Evolutionary conservation across 2,797 vertebrate species (phyloP).

Genomic region (Bradypodion ventrale): DNA sequence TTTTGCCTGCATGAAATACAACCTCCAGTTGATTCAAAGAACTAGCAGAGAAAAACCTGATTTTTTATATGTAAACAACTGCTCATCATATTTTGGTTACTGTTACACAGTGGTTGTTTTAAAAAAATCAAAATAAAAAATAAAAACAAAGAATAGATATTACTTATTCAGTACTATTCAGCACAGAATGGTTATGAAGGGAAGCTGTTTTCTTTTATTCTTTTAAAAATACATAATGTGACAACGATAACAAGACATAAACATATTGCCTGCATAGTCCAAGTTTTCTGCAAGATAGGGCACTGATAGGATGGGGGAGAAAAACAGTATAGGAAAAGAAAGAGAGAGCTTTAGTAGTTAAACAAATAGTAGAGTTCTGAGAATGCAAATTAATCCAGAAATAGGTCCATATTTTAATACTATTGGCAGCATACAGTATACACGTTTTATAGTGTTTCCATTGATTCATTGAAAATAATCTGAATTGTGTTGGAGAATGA

Average conservation of each 20-base stretch:
- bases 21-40: too few relatives aligned
- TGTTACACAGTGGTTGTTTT: too few relatives aligned
- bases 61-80: too few relatives aligned
- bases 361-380: conserved; percentile 29
- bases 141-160: too few relatives aligned
- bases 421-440: conserved; percentile 49
- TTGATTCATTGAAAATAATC: conserved; percentile 62
- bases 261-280: background rate
- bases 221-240: too few relatives aligned
- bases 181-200: too few relatives aligned
- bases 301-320: background rate
- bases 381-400: conserved; percentile 38
- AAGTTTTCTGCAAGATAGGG: background rate
- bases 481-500: conserved; percentile 58
- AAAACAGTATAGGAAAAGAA: conserved; percentile 11
- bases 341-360: conserved; percentile 27
- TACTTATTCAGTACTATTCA: too few relatives aligned
- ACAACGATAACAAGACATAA: background rate
- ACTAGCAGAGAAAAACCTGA: too few relatives aligned
- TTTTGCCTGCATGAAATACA: too few relatives aligned
- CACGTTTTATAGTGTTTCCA: conserved; percentile 56
- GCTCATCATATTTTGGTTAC: too few relatives aligned
- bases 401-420: conserved; percentile 56
- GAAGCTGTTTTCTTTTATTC: too few relatives aligned
- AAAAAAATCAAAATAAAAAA: too few relatives aligned